Conservation (phyloP, 2,797 vertebrate genomes). For the Pyrocephalus nanus region DNA sequence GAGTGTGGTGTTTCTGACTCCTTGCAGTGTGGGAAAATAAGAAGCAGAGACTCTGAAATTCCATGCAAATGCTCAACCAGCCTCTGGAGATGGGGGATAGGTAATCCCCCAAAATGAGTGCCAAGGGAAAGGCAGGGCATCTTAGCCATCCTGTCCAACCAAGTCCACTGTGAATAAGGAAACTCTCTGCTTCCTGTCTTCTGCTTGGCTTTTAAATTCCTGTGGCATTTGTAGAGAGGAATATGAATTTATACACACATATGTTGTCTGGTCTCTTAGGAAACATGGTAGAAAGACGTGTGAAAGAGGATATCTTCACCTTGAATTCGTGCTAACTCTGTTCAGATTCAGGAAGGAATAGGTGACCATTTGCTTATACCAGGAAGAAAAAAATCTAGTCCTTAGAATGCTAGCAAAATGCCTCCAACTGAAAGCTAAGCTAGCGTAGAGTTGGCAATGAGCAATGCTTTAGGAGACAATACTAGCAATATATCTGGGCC, state of each 20-base stretch:
- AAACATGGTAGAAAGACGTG: neutral
- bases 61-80: neutral
- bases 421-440: neutral
- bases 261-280: neutral
- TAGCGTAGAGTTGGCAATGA: neutral
- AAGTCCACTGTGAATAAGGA: neutral
- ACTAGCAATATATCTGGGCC: neutral
- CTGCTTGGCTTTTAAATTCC: neutral
- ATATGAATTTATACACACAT: neutral
- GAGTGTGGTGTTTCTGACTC: neutral
- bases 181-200: neutral
- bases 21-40: neutral
- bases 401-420: neutral
- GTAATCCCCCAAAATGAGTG: neutral
- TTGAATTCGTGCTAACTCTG: neutral
- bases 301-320: neutral
- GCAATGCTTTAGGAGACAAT: neutral
- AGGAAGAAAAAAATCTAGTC: neutral
- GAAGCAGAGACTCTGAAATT: neutral
- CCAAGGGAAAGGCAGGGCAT: neutral
- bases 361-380: neutral
- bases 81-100: neutral
- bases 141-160: neutral
- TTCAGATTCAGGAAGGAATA: neutral
- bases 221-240: neutral